Evolutionary conservation across 2,888 invertebrate genomes (phyloP), one percentile per base, ranked within the genome.

Genomic region (Apamea sordens): DNA sequence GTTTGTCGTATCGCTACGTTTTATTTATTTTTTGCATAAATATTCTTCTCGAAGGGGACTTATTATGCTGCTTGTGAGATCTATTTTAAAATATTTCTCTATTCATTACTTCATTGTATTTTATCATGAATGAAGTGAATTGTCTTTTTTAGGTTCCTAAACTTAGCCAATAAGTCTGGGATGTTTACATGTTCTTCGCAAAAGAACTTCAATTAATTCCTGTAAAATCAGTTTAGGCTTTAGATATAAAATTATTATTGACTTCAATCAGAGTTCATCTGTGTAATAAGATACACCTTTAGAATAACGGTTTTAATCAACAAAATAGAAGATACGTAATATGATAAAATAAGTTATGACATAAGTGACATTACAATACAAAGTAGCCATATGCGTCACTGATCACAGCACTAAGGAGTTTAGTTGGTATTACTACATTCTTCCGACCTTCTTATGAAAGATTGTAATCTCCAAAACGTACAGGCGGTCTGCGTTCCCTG

Each of bases 51-150:
- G 65, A 50, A 32, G 36, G 32, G 6, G n/a, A 56, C 8, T 53
- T 73, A 18, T 74, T 63, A 36, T 53, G 18, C 18, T 32, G n/a
- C 63, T 73, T 53, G n/a, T 21, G 41, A 32, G 41, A 41, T 56
- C 28, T 64, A n/a, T 53, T 21, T 41, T n/a, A 11, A 70, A 44
- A 70, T 70, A 75, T 59, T 70, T 50, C 4, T 50, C n/a, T 50
- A n/a, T n/a, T 32, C 10, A 41, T 21, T 41, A 61, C 8, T 21
- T 44, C 8, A 44, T 61, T 28, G 2, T 21, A 13, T 44, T 61
- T 11, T 15, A 47, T 32, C 28, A 61, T 47, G 32, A 24, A 63
- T 47, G 11, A 56, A 24, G 24, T 56, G 56, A 8, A 28, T n/a
- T 18, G 7, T 28, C n/a, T 21, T 28, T 41, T 44, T 56, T 24